Evolutionary conservation across 2,113 vertebrate genomes (phyloP).

Genomic region (Varanus komodoensis): DNA sequence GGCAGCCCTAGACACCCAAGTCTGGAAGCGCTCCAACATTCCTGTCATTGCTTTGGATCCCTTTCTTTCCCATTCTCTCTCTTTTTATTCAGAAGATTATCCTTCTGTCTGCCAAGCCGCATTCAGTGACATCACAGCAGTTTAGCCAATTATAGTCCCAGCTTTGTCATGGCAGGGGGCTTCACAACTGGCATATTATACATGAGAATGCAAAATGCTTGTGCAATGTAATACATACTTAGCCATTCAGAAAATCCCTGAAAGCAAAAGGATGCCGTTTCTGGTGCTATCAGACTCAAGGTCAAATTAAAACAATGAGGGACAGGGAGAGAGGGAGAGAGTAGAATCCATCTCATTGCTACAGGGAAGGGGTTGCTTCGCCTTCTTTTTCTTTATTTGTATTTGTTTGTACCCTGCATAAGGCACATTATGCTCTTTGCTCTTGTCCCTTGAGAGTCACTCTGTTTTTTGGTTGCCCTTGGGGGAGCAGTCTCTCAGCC

Average conservation of each 20-base stretch:
- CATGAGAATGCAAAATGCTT: not conserved
- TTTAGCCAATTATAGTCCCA: no score
- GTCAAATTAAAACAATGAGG: not conserved
- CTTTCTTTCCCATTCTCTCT: not conserved
- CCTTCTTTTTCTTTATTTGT: not conserved
- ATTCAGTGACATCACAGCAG: not conserved
- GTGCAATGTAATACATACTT: not conserved
- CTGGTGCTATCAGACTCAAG: not conserved
- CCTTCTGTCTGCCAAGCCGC: not conserved
- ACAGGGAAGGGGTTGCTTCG: not conserved
- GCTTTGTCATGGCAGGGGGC: not conserved
- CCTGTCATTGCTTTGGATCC: not conserved
- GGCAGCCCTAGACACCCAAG: not conserved
- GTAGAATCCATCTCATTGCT: not conserved
- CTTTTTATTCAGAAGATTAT: not conserved
- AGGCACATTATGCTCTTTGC: no score
- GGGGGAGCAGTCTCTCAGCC: not conserved
- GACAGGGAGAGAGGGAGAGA: not conserved
- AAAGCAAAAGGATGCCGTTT: not conserved
- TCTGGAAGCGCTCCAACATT: not conserved
- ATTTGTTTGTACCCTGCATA: not conserved
- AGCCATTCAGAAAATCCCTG: not conserved
- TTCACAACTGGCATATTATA: not conserved
- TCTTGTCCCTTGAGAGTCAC: not conserved
- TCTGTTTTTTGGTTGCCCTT: slow-evolving; percentile 16